phyloP scores from a whole-genome alignment of 2,113 vertebrate species.

The Chelonoidis abingdonii region DNA sequence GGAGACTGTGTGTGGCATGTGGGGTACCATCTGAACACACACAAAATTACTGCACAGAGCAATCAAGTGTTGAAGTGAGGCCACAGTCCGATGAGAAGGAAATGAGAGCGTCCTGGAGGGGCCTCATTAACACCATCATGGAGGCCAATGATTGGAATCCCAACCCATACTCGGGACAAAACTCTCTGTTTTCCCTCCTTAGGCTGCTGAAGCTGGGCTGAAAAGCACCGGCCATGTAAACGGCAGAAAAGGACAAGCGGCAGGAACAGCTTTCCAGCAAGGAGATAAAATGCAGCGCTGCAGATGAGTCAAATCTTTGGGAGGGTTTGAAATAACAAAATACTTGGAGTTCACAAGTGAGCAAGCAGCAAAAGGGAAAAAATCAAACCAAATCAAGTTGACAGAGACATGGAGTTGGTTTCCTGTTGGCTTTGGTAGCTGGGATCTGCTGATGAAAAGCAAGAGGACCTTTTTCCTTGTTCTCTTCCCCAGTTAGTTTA shows the following conservation, averaged over 20 bases:
- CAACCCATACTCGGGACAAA: too few relatives aligned
- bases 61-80: too few relatives aligned
- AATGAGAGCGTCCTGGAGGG: too few relatives aligned
- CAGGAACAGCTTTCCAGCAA: not conserved
- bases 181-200: too few relatives aligned
- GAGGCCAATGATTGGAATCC: too few relatives aligned
- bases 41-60: too few relatives aligned
- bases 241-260: not conserved
- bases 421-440: not conserved
- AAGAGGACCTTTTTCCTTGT: not conserved
- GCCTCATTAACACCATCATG: too few relatives aligned
- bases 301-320: not conserved
- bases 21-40: too few relatives aligned
- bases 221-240: not conserved
- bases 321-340: not conserved
- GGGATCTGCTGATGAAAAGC: not conserved
- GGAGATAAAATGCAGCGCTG: not conserved
- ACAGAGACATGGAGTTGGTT: not conserved
- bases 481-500: not conserved
- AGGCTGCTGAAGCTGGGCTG: not conserved
- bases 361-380: not conserved
- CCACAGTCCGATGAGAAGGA: too few relatives aligned
- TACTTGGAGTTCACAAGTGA: not conserved
- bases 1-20: too few relatives aligned
- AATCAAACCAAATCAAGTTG: too few relatives aligned